Percentiles rank a stretch among this genome's conserved stretches.
These are phyloP conservation scores for Ceratosolen solmsi DNA, from an alignment of 1,140 invertebrate species.

Conservation along the genomic window DNA sequence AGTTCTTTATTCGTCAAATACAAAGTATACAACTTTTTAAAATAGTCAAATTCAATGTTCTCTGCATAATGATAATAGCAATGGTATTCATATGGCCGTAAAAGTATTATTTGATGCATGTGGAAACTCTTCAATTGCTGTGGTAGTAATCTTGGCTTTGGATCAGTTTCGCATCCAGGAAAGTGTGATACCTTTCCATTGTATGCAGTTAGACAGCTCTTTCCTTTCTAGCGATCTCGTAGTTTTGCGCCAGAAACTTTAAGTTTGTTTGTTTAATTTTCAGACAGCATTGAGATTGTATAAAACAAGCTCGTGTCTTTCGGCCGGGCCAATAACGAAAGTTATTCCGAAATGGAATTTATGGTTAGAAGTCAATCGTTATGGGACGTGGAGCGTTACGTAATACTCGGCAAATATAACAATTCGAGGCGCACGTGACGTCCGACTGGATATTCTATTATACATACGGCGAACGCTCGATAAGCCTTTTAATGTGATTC, in stretches of 20 bases:
- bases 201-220: background rate
- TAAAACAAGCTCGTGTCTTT: background rate
- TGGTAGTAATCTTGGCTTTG: background rate
- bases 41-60: too few relatives aligned
- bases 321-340: background rate
- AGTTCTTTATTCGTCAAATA: too few relatives aligned
- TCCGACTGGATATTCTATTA: background rate
- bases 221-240: background rate
- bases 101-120: too few relatives aligned
- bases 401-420: slow-evolving; percentile 18
- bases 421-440: slow-evolving; percentile 3
- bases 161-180: slow-evolving; percentile 11
- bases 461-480: background rate
- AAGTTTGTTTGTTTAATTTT: background rate
- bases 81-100: too few relatives aligned
- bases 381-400: background rate
- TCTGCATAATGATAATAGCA: too few relatives aligned
- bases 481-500: slow-evolving; percentile 21
- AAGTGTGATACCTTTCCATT: slow-evolving; percentile 36
- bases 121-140: too few relatives aligned
- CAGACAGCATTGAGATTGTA: background rate
- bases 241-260: too few relatives aligned
- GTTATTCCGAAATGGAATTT: slow-evolving; percentile 23
- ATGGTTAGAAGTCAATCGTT: slow-evolving; percentile 35
- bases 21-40: too few relatives aligned